Evolutionary conservation across 53 echinoderm and acorn worm species (phyloP), one percentile per base, ranked within the genome.

Genomic region (Echinometra lucunter): DNA sequence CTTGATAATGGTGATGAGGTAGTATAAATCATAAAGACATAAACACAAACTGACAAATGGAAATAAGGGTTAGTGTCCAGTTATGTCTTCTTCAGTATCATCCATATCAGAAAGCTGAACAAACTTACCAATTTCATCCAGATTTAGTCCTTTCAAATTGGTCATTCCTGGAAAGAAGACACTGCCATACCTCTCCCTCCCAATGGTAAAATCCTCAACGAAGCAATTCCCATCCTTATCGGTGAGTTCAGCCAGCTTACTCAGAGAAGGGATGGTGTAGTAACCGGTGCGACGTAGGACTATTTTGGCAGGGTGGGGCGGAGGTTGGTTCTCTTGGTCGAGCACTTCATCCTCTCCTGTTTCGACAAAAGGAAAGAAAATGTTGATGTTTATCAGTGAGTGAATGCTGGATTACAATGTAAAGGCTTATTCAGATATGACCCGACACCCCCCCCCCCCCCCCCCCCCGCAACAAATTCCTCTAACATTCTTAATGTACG

Each of bases 161-260:
- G 99, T 99, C 75, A 95, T 83, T 28, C 99, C 99, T 16, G 97
- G 97, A 94, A 99, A 99, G 95, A 98, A 99, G n/a, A 98, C 99
- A 45, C 99, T 99, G 19, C 99, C 99, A 66, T 99, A 99, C 19
- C 97, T 95, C 57, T 95, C 95, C 72, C 98, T 88, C n/a, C 99
- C 98, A 1, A 98, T 95, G 37, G 98, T 95, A 66, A 98, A 95
- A 74, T 98, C 98, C 82, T 98, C 99, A 82, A 98, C 99, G 45
- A 88, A 40, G 58, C 96, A 95, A 15, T 70, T 91, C 8, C 95
- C 96, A 37, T 91, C 60, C 15, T 96, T 95, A 34, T 95, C 96
- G 7, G 97, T 95, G 82, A 97, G 80, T 2, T 96, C 91, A 1
- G 95, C 99, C 55, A 99, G 93, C 88, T 99, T 96, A 82, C 96